phyloP scores from a whole-genome alignment of 2,888 invertebrate species.

The Drosophila nigritarsus region DNA sequence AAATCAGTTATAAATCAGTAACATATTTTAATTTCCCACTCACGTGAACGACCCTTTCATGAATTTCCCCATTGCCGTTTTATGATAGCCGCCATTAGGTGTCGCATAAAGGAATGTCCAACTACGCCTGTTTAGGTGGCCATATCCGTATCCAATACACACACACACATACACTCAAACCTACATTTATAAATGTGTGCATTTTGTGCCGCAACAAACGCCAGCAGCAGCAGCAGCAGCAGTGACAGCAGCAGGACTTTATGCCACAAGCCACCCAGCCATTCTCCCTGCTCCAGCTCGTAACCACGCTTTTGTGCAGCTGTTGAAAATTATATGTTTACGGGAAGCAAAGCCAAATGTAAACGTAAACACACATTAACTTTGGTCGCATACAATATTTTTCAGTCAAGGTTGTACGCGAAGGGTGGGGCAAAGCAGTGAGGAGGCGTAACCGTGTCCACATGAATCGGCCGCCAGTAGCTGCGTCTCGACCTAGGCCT shows the following conservation, averaged over 20 bases:
- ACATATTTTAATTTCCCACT: conserved; percentile 45
- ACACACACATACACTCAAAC: conserved; percentile 16
- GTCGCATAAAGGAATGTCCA: conserved; percentile 73
- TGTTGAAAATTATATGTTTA: conserved; percentile 78
- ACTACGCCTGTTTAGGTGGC: conserved; percentile 50
- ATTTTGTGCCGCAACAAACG: conserved; percentile 42
- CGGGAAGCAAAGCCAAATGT: conserved; percentile 71
- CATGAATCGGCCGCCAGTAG: conserved; percentile 2
- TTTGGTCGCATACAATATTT: conserved; percentile 78
- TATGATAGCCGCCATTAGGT: conserved; percentile 35
- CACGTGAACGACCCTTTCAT: conserved; percentile 48
- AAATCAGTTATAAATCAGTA: neutral
- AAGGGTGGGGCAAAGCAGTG: neutral
- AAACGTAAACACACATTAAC: conserved; percentile 80
- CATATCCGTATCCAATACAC: conserved; percentile 27
- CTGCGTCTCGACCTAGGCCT: conserved; percentile 13
- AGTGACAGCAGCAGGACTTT: conserved; percentile 7
- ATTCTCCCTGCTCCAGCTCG: neutral
- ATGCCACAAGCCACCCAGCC: conserved; percentile 26
- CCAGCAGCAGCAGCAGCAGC: conserved; percentile 26
- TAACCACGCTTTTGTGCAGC: conserved; percentile 27
- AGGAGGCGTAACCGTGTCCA: conserved; percentile 5
- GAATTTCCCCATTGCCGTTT: conserved; percentile 9
- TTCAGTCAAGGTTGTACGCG: conserved; percentile 70
- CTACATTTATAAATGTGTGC: conserved; percentile 41